Evolutionary conservation across 1,140 invertebrate genomes (phyloP).

Genomic region (Cyrtorhinus lividipennis): DNA sequence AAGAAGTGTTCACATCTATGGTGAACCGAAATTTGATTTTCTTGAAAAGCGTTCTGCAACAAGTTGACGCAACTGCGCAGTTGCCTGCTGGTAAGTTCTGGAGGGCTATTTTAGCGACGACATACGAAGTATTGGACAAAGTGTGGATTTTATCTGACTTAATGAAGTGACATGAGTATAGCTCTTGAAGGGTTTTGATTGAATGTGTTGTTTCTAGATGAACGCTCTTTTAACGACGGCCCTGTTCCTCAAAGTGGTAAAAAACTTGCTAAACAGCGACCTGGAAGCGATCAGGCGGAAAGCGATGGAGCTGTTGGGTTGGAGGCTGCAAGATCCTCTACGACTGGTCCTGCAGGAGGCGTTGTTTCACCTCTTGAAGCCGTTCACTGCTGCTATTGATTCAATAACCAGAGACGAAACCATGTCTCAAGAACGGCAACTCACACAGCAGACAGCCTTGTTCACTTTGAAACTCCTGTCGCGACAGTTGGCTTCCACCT

Average conservation of each 20-base stretch:
- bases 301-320: constrained; percentile 68
- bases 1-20: constrained; percentile 44
- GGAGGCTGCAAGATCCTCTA: constrained; percentile 50
- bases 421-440: constrained; percentile 30
- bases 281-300: constrained; percentile 55
- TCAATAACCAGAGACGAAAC: constrained; percentile 37
- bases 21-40: constrained; percentile 50
- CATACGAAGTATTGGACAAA: constrained; percentile 60
- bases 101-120: constrained; percentile 57
- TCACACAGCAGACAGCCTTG: constrained; percentile 62
- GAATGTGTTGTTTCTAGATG: constrained; percentile 26
- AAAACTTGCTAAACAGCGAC: constrained; percentile 50
- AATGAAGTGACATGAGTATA: too few relatives aligned
- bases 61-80: constrained; percentile 35
- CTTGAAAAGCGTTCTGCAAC: constrained; percentile 45
- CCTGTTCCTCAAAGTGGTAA: constrained; percentile 61
- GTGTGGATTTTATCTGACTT: too few relatives aligned
- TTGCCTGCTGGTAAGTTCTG: constrained; percentile 57
- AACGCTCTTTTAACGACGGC: constrained; percentile 60
- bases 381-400: constrained; percentile 35
- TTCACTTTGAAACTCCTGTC: constrained; percentile 67
- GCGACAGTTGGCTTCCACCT: constrained; percentile 43
- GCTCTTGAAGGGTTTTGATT: too few relatives aligned
- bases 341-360: constrained; percentile 30
- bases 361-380: constrained; percentile 41